Base-by-base conservation (phyloP, 2,113 vertebrate species). In the Peromyscus polionotus region DNA sequence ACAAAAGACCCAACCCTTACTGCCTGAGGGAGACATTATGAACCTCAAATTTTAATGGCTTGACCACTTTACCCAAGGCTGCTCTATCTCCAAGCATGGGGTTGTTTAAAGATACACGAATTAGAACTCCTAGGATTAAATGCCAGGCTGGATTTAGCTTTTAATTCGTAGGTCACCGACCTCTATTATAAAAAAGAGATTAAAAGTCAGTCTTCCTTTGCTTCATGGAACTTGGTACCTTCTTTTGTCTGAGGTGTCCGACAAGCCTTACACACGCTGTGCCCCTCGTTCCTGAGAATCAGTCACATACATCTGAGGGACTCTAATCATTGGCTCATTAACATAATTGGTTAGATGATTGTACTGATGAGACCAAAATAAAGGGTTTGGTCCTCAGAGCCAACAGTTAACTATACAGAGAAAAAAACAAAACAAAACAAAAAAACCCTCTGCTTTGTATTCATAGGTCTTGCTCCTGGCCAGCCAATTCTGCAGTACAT, bases 181-280 rank as follows among this genome's bases (percentile, higher is more conserved):
- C 94, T 72, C 86, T 92, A 97, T 84, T 96, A 97, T 83, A 88
- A 97, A 94, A 94, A 87, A 94, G 39, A 97, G 90, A 97, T 96
- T 98, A 96, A 93, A 94, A 95, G 94, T 91, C 83, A 73, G 85
- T 83, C 63, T 97, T 95, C 24, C 26, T 67, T 92, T 81, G 68
- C 57, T 91, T 97, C 28, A 31, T 48, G 22, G 88, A 20, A 94
- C 94, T 95, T 42, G 59, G 65, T 61, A 48, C 6, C 39, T 84
- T 90, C 90, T 95, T 91, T 94, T 75, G 89, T 68, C 19, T 90
- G 79, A 94, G 96, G 87, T 39, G 73, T 94, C 83, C 93, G 93
- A 95, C 22, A 86, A 68, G 31, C 42, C 92, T 95, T 75, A 24
- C 42, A 89, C 33, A 94, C 93, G 97, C 26, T 90, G 28, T 4